Conservation (phyloP, 2,113 vertebrate genomes). For the Ctenomys sociabilis region DNA sequence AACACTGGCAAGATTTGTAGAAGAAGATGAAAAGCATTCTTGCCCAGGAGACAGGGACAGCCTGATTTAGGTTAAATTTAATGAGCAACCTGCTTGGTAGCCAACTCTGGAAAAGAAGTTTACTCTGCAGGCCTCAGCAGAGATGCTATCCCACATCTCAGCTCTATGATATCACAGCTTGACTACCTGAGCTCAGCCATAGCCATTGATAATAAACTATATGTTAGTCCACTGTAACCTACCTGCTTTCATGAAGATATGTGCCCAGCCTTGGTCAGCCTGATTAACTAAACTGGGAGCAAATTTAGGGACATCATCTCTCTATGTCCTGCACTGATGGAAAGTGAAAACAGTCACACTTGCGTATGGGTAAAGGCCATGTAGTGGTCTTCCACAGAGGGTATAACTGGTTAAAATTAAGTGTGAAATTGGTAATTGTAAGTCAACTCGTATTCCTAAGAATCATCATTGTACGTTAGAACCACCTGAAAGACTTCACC, state of each 20-base stretch:
- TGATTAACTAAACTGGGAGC: background rate
- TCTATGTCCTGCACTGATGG: background rate
- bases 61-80: background rate
- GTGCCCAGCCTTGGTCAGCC: background rate
- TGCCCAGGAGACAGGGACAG: background rate
- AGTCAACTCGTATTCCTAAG: conserved; percentile 2
- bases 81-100: background rate
- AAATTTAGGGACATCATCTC: background rate
- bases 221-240: background rate
- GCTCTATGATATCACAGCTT: background rate
- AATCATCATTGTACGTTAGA: background rate
- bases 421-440: background rate
- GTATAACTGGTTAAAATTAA: background rate
- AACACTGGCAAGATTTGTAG: background rate
- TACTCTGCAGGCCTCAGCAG: background rate
- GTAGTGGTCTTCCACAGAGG: background rate
- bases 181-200: background rate
- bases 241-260: background rate
- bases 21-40: background rate
- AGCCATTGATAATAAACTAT: background rate
- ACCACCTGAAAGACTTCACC: background rate
- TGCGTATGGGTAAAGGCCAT: background rate
- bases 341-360: background rate
- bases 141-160: background rate
- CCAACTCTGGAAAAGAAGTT: background rate